Conservation (phyloP, 2,113 vertebrate genomes). For the Rhea americana region DNA sequence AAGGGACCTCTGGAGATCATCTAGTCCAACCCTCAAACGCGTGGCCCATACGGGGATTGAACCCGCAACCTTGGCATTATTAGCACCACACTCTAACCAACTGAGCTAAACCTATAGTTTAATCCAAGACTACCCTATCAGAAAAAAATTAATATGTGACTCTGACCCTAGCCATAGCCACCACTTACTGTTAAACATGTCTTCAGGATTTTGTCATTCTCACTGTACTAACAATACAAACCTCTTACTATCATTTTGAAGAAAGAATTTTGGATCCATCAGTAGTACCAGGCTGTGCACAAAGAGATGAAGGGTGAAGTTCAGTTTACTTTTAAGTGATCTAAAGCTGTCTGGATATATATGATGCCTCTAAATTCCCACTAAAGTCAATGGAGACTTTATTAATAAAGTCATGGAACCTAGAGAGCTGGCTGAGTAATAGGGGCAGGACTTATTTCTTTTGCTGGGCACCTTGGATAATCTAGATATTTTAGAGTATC, state of each 20-base stretch:
- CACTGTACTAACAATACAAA: not conserved
- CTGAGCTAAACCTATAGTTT: not conserved
- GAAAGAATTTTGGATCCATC: not conserved
- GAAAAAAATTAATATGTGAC: not conserved
- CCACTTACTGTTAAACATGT: not conserved
- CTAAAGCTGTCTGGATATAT: not conserved
- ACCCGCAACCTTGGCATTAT: no score
- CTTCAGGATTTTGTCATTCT: not conserved
- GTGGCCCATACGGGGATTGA: no score
- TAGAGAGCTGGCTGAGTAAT: not conserved
- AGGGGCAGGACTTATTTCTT: not conserved
- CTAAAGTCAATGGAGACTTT: not conserved
- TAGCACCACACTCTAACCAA: no score
- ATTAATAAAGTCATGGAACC: not conserved
- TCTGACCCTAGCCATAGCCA: not conserved
- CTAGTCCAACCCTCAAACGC: no score
- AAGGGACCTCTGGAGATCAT: no score
- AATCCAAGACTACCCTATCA: not conserved
- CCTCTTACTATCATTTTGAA: not conserved
- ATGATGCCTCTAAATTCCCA: not conserved
- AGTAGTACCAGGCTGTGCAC: fast-evolving
- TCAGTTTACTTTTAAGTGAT: not conserved
- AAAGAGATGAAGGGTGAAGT: not conserved
- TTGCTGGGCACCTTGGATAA: not conserved
- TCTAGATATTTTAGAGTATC: not conserved